Base-by-base conservation (phyloP, 2,797 vertebrate genomes). In the Rhodeus uyekii region DNA sequence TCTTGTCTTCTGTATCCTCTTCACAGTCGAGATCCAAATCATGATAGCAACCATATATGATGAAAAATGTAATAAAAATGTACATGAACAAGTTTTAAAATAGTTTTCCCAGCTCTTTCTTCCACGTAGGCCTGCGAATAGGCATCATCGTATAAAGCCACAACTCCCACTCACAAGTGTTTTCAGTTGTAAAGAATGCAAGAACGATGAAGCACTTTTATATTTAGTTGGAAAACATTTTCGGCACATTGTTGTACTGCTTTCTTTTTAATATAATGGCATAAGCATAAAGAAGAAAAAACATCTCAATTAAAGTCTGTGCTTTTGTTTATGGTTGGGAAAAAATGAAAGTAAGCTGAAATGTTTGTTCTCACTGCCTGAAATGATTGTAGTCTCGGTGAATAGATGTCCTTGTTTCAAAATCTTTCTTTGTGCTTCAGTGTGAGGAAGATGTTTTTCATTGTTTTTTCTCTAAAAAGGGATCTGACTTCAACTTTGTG, bases 361-460 rank as follows among this genome's bases (percentile, higher is more conserved):
- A 95, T 83, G 73, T 76, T 60, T 75, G 72, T 16, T 95, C 92
- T 93, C 29, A 92, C 90, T 64, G 92, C 89, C 92, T 94, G 92
- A 91, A 94, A 91, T 91, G 90, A 93, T 89, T 90, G 86, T 87
- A 86, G 86, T 61, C 53, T 89, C 27, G 6, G 4, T 85, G 44
- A 95, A 96, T 94, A 93, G 88, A 88, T 83, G 94, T 94, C 96
- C 95, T 97, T 97, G n/a, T n/a, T n/a, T n/a, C n/a, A n/a, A n/a
- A n/a, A n/a, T n/a, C n/a, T n/a, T n/a, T n/a, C n/a, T n/a, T n/a
- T n/a, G n/a, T n/a, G n/a, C n/a, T n/a, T n/a, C n/a, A n/a, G n/a
- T n/a, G 88, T 88, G 88, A 83, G 42, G 60, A 50, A 68, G 60
- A 5, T 50, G 46, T 53, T 81, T 50, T 10, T 67, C 16, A 3